Evolutionary conservation across 2,113 vertebrate species (phyloP), one percentile per base, ranked within the genome.

Genomic region (Chloebia gouldiae): DNA sequence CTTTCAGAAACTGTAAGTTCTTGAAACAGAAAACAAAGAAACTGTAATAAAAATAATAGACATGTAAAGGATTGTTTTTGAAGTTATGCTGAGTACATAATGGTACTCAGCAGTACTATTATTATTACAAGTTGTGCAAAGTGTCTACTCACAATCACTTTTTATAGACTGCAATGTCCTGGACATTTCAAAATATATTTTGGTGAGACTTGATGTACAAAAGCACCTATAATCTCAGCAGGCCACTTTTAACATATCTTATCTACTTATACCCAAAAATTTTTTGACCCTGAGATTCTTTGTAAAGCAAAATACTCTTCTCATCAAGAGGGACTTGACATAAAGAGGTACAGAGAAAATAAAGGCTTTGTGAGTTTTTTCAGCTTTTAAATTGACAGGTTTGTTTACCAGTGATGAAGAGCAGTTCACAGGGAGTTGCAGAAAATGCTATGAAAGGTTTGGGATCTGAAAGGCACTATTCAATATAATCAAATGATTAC

Each of bases 131-230:
- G 75, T 85, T 82, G 23, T 45, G 91, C 78, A 80, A 60, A 92
- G 50, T 96, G 91, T 96, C 86, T 87, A 85, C 42, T 90, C 33
- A 72, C n/a, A 72, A 69, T 69, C 31, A 39, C 61, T 72, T 93
- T 64, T 91, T 82, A 77, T 73, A 77, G 91, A 95, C 94, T 76
- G 35, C 10, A 82, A 39, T 80, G 91, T 85, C 39, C 69, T 92
- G 63, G 59, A 64, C n/a, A 10, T 88, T 88, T 92, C 86, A 93
- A 93, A 96, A 83, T 47, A 42, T 54, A 22, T 39, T 92, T 88
- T 73, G 28, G 23, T 82, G 66, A 40, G 27, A 50, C 35, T 91
- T 85, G 37, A 81, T 61, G 53, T 53, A 76, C 53, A 65, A 65
- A 76, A 66, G 18, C 20, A 87, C 37, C 81, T 91, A n/a, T 35